Conservation (phyloP, 2,797 vertebrate genomes). For the Pangasius sanitwongsei region DNA sequence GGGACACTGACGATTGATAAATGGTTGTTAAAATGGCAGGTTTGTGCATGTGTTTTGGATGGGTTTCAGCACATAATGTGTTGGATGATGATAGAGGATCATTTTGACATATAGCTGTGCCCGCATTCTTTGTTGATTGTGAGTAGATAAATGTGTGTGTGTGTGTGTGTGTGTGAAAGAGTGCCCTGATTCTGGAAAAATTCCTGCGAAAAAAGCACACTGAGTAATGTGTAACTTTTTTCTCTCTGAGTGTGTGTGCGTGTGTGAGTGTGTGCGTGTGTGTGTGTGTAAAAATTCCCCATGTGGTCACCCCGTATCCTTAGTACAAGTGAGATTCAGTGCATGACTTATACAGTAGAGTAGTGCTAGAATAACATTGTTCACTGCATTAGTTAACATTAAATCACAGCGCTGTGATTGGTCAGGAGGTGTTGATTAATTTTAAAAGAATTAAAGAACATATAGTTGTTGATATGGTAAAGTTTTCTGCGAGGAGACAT, state of each 20-base stretch:
- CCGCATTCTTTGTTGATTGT: background rate
- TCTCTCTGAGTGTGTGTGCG: background rate
- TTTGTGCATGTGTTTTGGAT: background rate
- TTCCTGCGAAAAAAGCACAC: background rate
- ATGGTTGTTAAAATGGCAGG: background rate
- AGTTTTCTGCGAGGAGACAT: background rate
- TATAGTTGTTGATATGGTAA: background rate
- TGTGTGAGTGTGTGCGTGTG: background rate
- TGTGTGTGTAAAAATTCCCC: background rate
- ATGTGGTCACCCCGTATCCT: background rate
- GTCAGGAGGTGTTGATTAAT: background rate
- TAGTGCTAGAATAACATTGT: background rate
- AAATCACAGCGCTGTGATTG: background rate
- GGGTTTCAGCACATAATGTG: background rate
- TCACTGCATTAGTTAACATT: no score
- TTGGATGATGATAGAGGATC: background rate
- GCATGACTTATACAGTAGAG: background rate
- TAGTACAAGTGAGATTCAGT: background rate
- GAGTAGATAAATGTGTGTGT: background rate
- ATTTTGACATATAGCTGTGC: background rate
- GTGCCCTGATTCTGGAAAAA: background rate
- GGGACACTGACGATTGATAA: background rate
- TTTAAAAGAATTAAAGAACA: background rate
- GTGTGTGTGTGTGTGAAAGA: background rate
- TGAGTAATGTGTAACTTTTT: background rate